Base-by-base conservation (phyloP, 2,797 vertebrate species). In the Capromys pilorides region DNA sequence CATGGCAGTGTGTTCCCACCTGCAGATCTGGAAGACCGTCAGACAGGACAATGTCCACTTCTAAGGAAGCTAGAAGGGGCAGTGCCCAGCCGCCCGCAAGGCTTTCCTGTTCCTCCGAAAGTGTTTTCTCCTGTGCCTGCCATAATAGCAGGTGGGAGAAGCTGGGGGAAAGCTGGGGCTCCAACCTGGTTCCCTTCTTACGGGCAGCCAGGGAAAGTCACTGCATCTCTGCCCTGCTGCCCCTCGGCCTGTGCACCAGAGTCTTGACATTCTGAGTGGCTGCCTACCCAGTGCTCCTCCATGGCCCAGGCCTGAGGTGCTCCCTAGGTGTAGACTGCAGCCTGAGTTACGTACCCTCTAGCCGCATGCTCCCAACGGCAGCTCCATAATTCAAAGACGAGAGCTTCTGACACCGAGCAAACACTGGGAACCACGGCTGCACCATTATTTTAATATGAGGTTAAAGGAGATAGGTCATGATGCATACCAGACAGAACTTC, bases 1-100 rank as follows among this genome's bases (percentile, higher is more conserved):
- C 24, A 81, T 39, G 78, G 85, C 93, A 89, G 79, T 86, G 24
- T 75, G 54, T 80, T 85, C 81, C 79, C 45, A 59, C 61, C 61
- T 81, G 62, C 41, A 28, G 22, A 51, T 75, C 80, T 59, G 31
- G 80, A 82, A 80, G 41, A 80, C 39, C 21, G n/a, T n/a, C 14
- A 7, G 41, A 67, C 86, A 67, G 61, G 19, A n/a, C 45, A 87
- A 77, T 77, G 90, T 62, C 39, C 12, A 51, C 33, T 54, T 87
- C 22, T 33, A 24, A 83, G 77, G 41, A 87, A 39, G 78, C 10
- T 79, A 41, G n/a, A 33, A 62, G 22, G 19, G 36, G n/a, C 45
- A 64, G 41, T n/a, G 5, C 41, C 16, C 18, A 21, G 31, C 59
- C 18, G 14, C 13, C 7, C 28, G 4, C 5, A 28, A 9, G 33